Evolutionary conservation across 1,140 invertebrate species (phyloP).

Genomic region (Procambarus virginalis): DNA sequence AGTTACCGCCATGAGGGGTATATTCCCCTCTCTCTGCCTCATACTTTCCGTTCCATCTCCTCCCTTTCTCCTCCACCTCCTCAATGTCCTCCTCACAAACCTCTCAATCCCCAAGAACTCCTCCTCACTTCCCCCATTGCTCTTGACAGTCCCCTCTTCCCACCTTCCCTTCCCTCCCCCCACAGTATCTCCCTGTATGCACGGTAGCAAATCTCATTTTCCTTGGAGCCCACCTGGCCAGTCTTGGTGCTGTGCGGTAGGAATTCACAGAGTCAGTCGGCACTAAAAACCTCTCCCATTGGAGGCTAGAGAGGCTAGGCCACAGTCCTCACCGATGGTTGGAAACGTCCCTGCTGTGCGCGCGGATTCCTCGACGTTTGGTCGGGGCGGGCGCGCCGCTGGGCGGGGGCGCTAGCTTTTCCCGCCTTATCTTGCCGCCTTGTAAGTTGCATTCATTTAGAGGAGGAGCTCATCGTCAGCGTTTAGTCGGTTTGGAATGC

Average conservation of each 20-base stretch:
- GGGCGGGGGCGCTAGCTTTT: not conserved
- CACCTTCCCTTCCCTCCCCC: too few species aligned
- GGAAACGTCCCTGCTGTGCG: too few species aligned
- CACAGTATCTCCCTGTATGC: not conserved
- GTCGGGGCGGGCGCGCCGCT: not conserved
- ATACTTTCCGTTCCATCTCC: too few species aligned
- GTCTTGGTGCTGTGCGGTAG: not conserved
- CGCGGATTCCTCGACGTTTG: not conserved
- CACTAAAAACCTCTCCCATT: not conserved
- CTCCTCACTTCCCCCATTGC: too few species aligned
- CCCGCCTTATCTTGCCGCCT: not conserved
- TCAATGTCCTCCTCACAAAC: too few species aligned
- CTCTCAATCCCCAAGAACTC: too few species aligned
- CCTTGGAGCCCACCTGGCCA: not conserved
- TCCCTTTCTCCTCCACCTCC: too few species aligned
- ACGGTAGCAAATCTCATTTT: conserved; percentile 12
- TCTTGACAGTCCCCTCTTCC: too few species aligned
- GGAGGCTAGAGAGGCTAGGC: not conserved
- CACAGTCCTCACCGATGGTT: not conserved
- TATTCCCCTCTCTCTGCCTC: too few species aligned
- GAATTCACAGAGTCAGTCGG: not conserved
- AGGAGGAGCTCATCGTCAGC: not conserved
- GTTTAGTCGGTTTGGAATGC: not conserved
- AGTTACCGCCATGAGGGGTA: too few species aligned
- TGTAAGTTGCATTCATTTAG: not conserved